Evolutionary conservation across 2,113 vertebrate species (phyloP), one percentile per base, ranked within the genome.

Genomic region (Brachypodius melanocephalos): DNA sequence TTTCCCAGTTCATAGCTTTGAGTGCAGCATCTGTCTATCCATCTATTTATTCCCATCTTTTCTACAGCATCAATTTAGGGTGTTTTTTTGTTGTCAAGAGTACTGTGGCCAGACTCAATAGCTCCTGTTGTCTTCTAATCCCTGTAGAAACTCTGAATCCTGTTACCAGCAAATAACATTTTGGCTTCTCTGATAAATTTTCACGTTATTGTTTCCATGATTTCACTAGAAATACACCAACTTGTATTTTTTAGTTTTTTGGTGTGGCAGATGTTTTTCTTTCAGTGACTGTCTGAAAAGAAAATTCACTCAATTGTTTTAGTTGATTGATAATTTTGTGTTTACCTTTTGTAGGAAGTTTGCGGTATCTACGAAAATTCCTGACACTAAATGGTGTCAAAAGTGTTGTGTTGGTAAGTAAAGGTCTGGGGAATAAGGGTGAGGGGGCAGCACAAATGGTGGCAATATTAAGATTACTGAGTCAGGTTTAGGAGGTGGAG

Each of bases 371-470:
- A 98, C 98, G 95, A 99, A 99, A 98, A 99, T 99, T 96, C 99
- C 99, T 93, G 99, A 99, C 91, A 99, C 99, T 71, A 99, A 99
- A 96, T 99, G 99, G 78, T 99, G 99, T 98, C 99, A 99, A 94
- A 99, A 99, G 96, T 99, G 99, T 95, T 99, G 99, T 88, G 99
- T 99, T 63, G 99, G 99, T 99, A 97, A 98, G 99, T 98, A 84
- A 86, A 87, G 46, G 26, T 78, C 43, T 79, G 65, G 46, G 61
- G 65, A 85, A 32, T 29, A 82, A 77, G 12, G 19, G 22, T 51
- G 14, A 72, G 42, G 40, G 38, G 90, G 19, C 62, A 61, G 17
- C 76, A 72, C 22, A 58, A 54, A 31, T 66, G 18, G 34, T 75
- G 42, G 11, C 42, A 42, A 13, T 69, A 8, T 57, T 85, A 68